Conservation (phyloP, 1,140 invertebrate genomes). For the Pseudomyrmex dendroicus region DNA sequence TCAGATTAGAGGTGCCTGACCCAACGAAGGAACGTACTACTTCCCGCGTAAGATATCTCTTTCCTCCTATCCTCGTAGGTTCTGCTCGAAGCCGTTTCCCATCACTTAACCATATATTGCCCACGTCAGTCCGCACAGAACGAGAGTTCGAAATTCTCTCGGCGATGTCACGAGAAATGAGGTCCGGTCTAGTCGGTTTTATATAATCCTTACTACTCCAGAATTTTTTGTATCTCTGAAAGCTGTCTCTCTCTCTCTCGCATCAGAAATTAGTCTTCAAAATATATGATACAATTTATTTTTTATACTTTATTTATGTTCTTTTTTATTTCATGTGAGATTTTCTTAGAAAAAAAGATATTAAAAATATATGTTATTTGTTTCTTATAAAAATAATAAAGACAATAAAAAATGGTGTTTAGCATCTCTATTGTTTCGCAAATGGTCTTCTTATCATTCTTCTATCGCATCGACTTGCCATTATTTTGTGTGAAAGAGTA, state of each 20-base stretch:
- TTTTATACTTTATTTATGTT: too few species aligned
- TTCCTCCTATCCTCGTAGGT: neutral
- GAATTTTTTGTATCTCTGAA: neutral
- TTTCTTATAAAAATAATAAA: too few species aligned
- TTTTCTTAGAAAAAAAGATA: too few species aligned
- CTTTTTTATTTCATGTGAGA: too few species aligned
- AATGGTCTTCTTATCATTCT: neutral
- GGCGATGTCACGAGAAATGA: neutral
- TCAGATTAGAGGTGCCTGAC: conserved; percentile 73
- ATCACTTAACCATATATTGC: conserved; percentile 28
- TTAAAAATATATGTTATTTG: too few species aligned
- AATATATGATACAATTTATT: too few species aligned
- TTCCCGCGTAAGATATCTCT: conserved; percentile 30
- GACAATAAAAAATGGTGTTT: neutral
- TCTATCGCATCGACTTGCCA: neutral
- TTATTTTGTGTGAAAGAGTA: conserved; percentile 26
- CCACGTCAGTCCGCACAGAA: conserved; percentile 9
- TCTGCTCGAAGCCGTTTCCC: conserved; percentile 12
- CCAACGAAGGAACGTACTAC: conserved; percentile 60
- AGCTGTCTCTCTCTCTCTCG: too few species aligned
- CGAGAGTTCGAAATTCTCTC: conserved; percentile 16
- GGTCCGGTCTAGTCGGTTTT: neutral
- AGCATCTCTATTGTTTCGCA: neutral
- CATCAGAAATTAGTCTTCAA: too few species aligned
- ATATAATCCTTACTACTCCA: neutral